phyloP scores from a whole-genome alignment of 2,797 vertebrate species.

The Pteronotus mesoamericanus region DNA sequence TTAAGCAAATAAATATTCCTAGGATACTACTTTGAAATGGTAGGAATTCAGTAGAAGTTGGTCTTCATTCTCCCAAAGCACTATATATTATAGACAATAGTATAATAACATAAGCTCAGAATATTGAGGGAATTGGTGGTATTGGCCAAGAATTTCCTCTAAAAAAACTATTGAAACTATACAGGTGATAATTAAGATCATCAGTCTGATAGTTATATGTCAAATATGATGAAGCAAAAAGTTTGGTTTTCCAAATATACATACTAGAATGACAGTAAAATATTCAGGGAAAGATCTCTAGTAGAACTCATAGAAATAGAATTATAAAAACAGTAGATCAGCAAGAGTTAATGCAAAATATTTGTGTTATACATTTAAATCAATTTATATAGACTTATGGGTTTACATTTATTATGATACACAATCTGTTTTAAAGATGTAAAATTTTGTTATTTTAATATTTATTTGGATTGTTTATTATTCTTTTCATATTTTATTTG shows the following conservation, averaged over 20 bases:
- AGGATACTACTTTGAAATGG: neutral
- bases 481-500: neutral
- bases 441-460: neutral
- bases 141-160: neutral
- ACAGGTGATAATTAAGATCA: neutral
- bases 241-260: neutral
- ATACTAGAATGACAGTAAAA: neutral
- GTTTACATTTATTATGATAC: neutral
- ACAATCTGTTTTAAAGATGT: neutral
- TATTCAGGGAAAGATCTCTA: neutral
- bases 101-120: neutral
- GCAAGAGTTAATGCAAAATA: neutral
- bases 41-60: neutral
- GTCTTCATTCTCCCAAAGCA: neutral
- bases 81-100: neutral
- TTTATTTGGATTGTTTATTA: neutral
- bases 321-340: neutral
- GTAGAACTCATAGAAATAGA: neutral
- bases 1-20: neutral
- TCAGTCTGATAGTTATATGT: neutral
- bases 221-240: neutral
- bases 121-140: neutral
- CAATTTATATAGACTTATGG: neutral
- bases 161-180: neutral
- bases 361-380: neutral